Evolutionary conservation across 2,888 invertebrate species (phyloP).

Genomic region (Idaea straminata): DNA sequence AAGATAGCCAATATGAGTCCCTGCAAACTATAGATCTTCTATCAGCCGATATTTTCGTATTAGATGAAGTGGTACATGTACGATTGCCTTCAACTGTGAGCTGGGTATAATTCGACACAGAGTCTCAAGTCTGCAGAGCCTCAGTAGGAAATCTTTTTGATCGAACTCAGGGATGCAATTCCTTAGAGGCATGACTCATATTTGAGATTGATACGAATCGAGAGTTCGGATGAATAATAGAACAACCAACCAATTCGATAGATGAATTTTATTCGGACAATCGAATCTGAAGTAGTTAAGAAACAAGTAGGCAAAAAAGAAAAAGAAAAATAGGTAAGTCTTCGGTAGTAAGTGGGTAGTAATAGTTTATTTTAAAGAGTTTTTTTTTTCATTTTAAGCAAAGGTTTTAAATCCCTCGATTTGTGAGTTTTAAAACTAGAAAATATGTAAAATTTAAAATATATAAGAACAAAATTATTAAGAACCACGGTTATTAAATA

Average conservation of each 20-base stretch:
- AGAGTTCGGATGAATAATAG: background rate
- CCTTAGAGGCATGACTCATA: background rate
- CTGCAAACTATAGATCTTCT: background rate
- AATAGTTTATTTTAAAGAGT: no score
- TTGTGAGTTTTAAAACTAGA: no score
- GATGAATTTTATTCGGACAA: background rate
- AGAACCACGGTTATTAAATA: no score
- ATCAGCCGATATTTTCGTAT: background rate
- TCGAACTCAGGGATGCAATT: constrained; percentile 1
- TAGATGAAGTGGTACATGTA: background rate
- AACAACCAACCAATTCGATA: background rate
- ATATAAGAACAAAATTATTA: no score
- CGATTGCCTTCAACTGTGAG: background rate
- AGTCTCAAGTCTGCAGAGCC: background rate
- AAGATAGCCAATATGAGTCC: background rate
- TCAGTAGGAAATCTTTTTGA: background rate
- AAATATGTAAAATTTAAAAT: no score
- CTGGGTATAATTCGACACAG: background rate
- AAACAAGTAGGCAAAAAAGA: background rate
- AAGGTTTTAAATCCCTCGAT: no score
- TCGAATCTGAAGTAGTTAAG: background rate
- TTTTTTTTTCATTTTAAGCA: no score
- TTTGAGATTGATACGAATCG: background rate
- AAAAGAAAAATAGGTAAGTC: background rate
- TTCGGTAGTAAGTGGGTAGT: background rate